Base-by-base conservation (phyloP, 2,888 invertebrate genomes). In the Dendrolimus pini region DNA sequence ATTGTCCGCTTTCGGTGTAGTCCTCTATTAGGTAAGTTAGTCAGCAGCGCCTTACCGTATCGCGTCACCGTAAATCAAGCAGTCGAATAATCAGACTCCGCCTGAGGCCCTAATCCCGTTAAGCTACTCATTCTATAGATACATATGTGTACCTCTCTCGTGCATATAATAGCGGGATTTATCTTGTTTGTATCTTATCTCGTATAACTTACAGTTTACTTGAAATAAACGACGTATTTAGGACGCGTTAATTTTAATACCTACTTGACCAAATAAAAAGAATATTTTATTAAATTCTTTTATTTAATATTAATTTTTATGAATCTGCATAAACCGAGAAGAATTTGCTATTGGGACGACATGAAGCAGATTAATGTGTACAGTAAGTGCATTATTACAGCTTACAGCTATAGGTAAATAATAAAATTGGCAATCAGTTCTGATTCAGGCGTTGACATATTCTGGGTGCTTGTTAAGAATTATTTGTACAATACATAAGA, bases 21-120 rank as follows among this genome's bases (percentile, higher is more conserved):
- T 73, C 72, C 71, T 78, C 71, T 82, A 81, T 82, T 82, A 83
- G 80, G 78, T 77, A 78, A 80, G 77, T 76, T 80, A 80, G 77
- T 77, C 72, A 77, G 69, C 69, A 71, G 68, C 71, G 74, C 72
- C 68, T 72, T 65, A 68, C 74, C 76, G 78, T 85, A 84, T 83
- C 83, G 79, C 81, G 82, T 85, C 85, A 83, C 79, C 85, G 84
- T 89, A 89, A 89, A 89, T 90, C 89, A 89, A 82, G 81, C 76
- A 78, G 78, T 67, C 75, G 84, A 79, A 87, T 89, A 87, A 90
- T 88, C 86, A 88, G 85, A 75, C 78, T 72, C 71, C 76, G 82
- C 82, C 81, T 74, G 72, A 67, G 74, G 81, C 78, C 72, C 68
- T 87, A 86, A 89, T 88, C 85, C 84, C 69, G 78, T 79, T 87